phyloP scores from a whole-genome alignment of 1,140 invertebrate genomes.

The Cydia pomonella region DNA sequence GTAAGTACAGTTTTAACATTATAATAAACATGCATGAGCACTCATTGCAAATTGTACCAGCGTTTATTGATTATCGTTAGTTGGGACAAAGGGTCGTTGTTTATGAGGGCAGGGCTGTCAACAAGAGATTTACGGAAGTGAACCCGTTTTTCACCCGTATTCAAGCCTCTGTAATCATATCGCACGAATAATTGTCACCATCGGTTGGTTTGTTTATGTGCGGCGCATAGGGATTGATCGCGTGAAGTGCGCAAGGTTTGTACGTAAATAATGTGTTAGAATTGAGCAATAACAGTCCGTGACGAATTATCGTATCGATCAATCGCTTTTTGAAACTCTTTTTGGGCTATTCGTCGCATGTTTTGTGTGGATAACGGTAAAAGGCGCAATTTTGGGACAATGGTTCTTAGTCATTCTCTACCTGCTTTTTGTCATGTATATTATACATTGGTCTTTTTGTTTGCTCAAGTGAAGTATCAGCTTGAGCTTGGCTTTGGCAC shows the following conservation, averaged over 20 bases:
- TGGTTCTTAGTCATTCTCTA: conserved; percentile 70
- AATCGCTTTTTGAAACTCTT: conserved; percentile 51
- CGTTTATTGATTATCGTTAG: conserved; percentile 73
- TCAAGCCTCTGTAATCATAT: conserved; percentile 2
- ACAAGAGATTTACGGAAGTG: conserved; percentile 76
- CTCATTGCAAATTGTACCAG: conserved; percentile 34
- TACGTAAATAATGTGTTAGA: conserved; percentile 38
- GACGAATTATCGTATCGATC: conserved; percentile 68
- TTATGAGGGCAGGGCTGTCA: conserved; percentile 79
- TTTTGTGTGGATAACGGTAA: conserved; percentile 76
- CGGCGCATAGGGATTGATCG: conserved; percentile 20
- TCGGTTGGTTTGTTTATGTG: conserved; percentile 28
- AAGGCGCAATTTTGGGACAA: conserved; percentile 72
- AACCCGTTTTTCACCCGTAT: conserved; percentile 45
- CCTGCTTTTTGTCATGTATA: conserved; percentile 65
- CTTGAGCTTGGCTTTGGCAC: neutral
- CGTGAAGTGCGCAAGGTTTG: conserved; percentile 29
- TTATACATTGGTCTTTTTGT: conserved; percentile 42
- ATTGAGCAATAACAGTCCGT: conserved; percentile 53
- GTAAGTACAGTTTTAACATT: conserved; percentile 83
- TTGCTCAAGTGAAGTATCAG: conserved; percentile 33
- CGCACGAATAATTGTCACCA: neutral
- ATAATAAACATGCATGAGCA: conserved; percentile 5
- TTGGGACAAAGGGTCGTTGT: conserved; percentile 77
- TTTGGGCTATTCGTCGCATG: conserved; percentile 50